Base-by-base conservation (phyloP, 2,888 invertebrate species). In the Drosophila planitibia region DNA sequence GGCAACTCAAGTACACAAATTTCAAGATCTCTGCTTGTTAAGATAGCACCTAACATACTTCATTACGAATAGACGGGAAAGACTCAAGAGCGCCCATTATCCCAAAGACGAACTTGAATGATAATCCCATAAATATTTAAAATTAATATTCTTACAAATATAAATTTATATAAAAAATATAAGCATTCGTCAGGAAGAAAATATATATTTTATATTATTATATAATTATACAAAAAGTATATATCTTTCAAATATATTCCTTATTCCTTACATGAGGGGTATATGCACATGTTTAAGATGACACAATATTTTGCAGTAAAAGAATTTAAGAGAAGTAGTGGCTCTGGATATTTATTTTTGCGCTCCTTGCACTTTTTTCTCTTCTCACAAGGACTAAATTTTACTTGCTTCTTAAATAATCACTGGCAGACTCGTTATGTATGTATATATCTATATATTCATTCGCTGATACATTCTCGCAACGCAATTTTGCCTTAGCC, bases 391-490 rank as follows among this genome's bases (percentile, higher is more conserved):
- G 0, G n/a, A 5, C 12, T 22, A 22, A 12, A 44, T 12, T 22
- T 12, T 44, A 12, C 22, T 22, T 7, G 22, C 22, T 14, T 47
- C 22, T 14, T 47, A 22, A 47, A 25, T 47, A 16, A 16, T 47
- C 16, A 47, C 7, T 25, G 14, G 22, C 16, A 14, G 47, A 47
- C 9, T 44, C 7, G 22, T 7, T 9, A 16, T 9, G 9, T 51
- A 3, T 1, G 2, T 9, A 28, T 19, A 19, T 51, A 19, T 28
- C 16, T 16, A 28, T 51, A 19, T 19, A 28, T 10, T 5, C 28
- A 30, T 53, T 19, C 28, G 37, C 44, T 47, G 25, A 32, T 25
- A 35, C 28, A 67, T 44, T 52, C 37, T 32, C 35, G 44, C 14
- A 41, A 41, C 22, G 25, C 37, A 47, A n/a, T 44, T 57, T 44